phyloP scores from a whole-genome alignment of 1,140 invertebrate genomes.

The Neodiprion lecontei region DNA sequence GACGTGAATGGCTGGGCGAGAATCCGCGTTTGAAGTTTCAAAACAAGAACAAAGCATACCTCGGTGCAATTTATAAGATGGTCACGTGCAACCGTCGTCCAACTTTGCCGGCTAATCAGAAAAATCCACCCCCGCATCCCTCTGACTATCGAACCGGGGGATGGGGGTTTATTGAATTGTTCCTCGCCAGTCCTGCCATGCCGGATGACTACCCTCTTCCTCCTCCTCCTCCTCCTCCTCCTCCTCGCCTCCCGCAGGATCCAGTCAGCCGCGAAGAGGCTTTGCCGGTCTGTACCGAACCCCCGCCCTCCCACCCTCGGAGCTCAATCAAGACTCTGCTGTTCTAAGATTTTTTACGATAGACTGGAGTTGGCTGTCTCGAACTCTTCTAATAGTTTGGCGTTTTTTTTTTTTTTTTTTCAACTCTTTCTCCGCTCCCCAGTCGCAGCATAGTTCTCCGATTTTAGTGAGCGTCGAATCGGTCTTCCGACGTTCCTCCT shows the following conservation, averaged over 20 bases:
- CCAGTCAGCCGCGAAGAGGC: conserved; percentile 17
- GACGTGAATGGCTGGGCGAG: conserved; percentile 44
- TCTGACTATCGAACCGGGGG: background rate
- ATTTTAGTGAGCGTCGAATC: no score
- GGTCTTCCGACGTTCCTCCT: no score
- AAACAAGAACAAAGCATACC: conserved; percentile 26
- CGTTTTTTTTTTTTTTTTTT: background rate
- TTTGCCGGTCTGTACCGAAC: background rate
- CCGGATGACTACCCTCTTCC: conserved; percentile 12
- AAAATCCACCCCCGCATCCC: conserved; percentile 49
- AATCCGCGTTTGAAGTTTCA: conserved; percentile 28
- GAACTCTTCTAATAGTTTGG: conserved; percentile 10
- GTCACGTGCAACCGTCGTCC: conserved; percentile 50
- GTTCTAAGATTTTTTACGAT: conserved; percentile 13
- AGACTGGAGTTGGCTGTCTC: no score
- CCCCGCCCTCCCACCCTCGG: background rate
- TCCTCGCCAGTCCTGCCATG: conserved; percentile 21
- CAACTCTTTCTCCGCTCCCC: conserved; percentile 5
- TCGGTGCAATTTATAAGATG: conserved; percentile 44
- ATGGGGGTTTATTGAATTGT: conserved; percentile 52
- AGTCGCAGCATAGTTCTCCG: background rate
- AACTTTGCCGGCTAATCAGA: conserved; percentile 56
- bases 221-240: background rate
- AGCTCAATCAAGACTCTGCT: background rate
- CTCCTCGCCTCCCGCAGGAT: conserved; percentile 1